These are phyloP conservation scores for Periophthalmus magnuspinnatus DNA, from an alignment of 2,797 vertebrate species.

Conservation along the genomic window DNA sequence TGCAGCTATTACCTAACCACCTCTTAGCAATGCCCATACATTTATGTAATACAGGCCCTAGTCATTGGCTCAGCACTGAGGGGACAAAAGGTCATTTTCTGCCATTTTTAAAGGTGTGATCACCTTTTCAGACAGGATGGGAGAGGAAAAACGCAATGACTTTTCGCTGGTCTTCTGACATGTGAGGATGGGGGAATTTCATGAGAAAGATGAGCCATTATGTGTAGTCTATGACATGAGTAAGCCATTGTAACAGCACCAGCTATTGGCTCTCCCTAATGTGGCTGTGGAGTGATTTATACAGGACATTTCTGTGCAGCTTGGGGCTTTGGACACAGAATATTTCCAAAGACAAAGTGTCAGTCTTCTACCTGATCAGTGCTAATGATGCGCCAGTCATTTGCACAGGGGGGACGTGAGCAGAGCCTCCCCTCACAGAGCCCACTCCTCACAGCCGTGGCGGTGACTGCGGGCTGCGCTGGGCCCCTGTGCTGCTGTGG, in stretches of 20 bases:
- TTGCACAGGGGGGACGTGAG: slow-evolving; percentile 53
- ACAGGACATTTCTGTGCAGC: background rate
- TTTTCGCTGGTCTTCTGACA: background rate
- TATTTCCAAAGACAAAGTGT: slow-evolving; percentile 14
- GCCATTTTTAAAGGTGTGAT: slow-evolving; percentile 18
- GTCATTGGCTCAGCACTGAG: slow-evolving; percentile 11
- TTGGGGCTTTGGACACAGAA: background rate
- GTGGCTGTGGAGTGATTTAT: background rate
- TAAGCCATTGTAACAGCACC: slow-evolving; percentile 9
- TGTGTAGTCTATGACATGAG: slow-evolving; percentile 8
- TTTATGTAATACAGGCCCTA: slow-evolving; percentile 15
- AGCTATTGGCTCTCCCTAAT: background rate
- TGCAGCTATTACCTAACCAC: slow-evolving; percentile 15
- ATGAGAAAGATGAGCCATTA: slow-evolving; percentile 1
- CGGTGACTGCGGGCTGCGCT: slow-evolving; percentile 41
- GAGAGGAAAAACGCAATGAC: background rate
- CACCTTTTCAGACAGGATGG: background rate
- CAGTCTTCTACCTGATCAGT: slow-evolving; percentile 44
- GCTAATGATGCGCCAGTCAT: slow-evolving; percentile 49
- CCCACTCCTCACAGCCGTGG: slow-evolving; percentile 55
- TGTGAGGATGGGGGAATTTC: background rate
- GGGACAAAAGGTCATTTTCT: slow-evolving; percentile 18
- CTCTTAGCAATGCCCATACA: slow-evolving; percentile 11
- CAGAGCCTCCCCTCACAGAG: slow-evolving; percentile 44
- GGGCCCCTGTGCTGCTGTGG: slow-evolving; percentile 72